phyloP scores from a whole-genome alignment of 1,140 invertebrate species.

The Dermatophagoides farinae region DNA sequence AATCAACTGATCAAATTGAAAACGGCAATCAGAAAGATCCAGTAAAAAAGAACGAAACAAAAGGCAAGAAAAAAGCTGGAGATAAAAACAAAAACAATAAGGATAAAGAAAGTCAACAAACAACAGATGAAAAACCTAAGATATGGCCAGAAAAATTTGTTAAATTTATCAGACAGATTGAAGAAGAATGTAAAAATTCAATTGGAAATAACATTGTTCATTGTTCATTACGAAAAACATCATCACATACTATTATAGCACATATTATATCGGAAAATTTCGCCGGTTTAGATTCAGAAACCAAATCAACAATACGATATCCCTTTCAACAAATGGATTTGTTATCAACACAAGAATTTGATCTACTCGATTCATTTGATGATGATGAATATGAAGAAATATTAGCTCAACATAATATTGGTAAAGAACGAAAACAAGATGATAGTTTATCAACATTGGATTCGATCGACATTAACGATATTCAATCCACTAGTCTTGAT shows the following conservation, averaged over 20 bases:
- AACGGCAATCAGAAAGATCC: not conserved
- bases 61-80: not conserved
- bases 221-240: not conserved
- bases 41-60: not conserved
- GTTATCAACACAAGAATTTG: not conserved
- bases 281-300: not conserved
- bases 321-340: not conserved
- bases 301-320: not conserved
- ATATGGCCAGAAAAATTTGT: not conserved
- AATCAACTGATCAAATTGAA: not conserved
- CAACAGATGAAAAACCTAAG: not conserved
- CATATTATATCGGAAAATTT: not conserved
- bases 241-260: not conserved
- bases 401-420: not conserved
- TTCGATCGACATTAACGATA: not conserved
- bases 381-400: not conserved
- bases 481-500: not conserved
- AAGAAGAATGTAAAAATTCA: not conserved
- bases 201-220: not conserved
- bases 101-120: not conserved
- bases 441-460: not conserved
- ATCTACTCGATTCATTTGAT: not conserved
- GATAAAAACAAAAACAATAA: not conserved
- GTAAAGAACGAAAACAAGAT: not conserved
- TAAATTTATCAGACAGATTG: not conserved